A percentile compares a stretch with the other conserved stretches of the same genome.
phyloP scores from a whole-genome alignment of 2,888 invertebrate genomes.

The Xanthorhoe spadicearia region DNA sequence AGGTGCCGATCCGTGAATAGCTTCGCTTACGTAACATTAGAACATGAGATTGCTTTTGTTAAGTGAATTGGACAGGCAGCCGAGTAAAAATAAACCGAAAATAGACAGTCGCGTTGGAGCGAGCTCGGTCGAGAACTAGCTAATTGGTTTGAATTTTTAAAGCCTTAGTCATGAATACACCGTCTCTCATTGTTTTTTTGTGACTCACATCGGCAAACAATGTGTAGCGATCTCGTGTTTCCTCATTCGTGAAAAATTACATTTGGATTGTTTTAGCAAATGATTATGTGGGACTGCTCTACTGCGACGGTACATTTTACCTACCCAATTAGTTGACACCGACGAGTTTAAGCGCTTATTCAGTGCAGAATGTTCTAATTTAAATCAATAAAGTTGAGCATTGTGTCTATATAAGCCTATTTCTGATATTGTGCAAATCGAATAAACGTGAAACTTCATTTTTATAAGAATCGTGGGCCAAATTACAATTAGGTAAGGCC shows the following conservation, averaged over 20 bases:
- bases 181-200: slow-evolving; percentile 64
- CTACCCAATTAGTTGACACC: not conserved
- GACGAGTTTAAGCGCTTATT: not conserved
- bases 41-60: slow-evolving; percentile 44
- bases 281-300: slow-evolving; percentile 35
- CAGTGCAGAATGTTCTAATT: not conserved
- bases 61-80: slow-evolving; percentile 42
- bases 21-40: slow-evolving; percentile 48
- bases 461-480: slow-evolving; percentile 40
- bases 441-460: not conserved
- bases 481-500: slow-evolving; percentile 45
- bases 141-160: slow-evolving; percentile 79
- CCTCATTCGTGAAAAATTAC: slow-evolving; percentile 58
- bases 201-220: slow-evolving; percentile 72
- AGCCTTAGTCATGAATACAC: slow-evolving; percentile 73
- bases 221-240: slow-evolving; percentile 56
- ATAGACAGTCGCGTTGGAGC: slow-evolving; percentile 46
- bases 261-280: slow-evolving; percentile 42
- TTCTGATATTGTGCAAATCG: not conserved
- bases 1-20: slow-evolving; percentile 46
- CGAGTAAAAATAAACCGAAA: slow-evolving; percentile 52
- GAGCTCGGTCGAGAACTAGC: slow-evolving; percentile 54
- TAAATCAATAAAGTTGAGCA: not conserved
- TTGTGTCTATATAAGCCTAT: not conserved
- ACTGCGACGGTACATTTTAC: slow-evolving; percentile 20